Evolutionary conservation across 2,888 invertebrate genomes (phyloP).

Genomic region (Auanema sp.): DNA sequence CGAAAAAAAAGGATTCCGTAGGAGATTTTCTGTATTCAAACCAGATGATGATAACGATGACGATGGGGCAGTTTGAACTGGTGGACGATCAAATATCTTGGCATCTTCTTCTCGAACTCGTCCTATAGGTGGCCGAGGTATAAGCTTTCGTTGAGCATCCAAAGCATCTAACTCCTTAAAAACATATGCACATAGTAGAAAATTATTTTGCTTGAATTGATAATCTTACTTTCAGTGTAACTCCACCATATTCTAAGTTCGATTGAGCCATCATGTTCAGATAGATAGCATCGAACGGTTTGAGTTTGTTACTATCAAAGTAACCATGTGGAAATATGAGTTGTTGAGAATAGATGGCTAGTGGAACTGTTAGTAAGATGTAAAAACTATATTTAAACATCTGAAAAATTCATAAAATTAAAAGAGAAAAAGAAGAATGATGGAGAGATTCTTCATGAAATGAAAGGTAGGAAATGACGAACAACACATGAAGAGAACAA

Average conservation of each 20-base stretch:
- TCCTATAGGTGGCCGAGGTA: constrained; percentile 30
- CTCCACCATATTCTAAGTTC: constrained; percentile 47
- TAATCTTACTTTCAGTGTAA: constrained; percentile 36
- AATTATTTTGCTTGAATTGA: neutral
- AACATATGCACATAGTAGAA: neutral
- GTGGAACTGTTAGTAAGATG: no score
- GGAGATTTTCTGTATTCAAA: no score
- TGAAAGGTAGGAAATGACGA: no score
- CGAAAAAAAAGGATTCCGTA: no score
- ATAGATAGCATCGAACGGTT: constrained; percentile 49
- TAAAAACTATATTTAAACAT: no score
- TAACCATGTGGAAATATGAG: constrained; percentile 52
- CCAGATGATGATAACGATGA: no score
- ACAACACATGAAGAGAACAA: no score
- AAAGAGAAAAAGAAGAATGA: no score
- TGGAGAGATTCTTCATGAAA: no score
- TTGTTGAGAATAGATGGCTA: no score
- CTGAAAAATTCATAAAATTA: no score
- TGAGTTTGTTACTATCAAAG: constrained; percentile 46
- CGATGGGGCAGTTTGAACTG: neutral
- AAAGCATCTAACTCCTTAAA: constrained; percentile 40
- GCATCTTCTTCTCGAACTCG: constrained; percentile 37
- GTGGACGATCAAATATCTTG: constrained; percentile 26
- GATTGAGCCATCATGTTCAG: constrained; percentile 51
- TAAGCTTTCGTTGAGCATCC: constrained; percentile 30